These are phyloP conservation scores for Heliconius eleuchia DNA, from an alignment of 1,140 invertebrate species.

Conservation along the genomic window DNA sequence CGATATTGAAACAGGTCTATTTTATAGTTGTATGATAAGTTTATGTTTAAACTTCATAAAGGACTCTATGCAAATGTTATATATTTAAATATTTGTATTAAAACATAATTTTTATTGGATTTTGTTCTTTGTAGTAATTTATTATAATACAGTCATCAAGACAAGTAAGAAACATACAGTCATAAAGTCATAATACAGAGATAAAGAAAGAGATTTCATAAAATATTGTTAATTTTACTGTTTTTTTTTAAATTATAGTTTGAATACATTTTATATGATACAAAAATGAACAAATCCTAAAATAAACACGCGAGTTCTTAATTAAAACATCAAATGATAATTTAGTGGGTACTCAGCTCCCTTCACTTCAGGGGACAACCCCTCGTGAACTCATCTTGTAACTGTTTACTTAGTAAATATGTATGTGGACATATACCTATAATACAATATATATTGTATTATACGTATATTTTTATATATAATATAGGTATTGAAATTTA, in stretches of 20 bases:
- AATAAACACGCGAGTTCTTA: constrained; percentile 19
- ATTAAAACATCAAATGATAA: constrained; percentile 33
- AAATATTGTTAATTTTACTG: no score
- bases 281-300: constrained; percentile 10
- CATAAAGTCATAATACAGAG: no score
- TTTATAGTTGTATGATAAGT: not conserved
- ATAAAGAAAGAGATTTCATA: no score
- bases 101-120: no score
- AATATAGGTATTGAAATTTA: not conserved
- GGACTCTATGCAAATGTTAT: not conserved
- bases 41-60: not conserved
- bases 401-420: not conserved
- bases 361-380: constrained; percentile 26
- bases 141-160: no score
- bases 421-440: not conserved
- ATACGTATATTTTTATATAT: not conserved
- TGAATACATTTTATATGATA: not conserved
- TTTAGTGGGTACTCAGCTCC: constrained; percentile 20
- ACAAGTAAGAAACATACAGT: no score
- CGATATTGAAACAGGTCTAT: not conserved
- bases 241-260: not conserved
- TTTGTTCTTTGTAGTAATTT: no score
- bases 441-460: no score
- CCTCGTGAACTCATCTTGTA: constrained; percentile 22
- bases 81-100: no score